phyloP scores from a whole-genome alignment of 2,113 vertebrate genomes.

The Colossoma macropomum region DNA sequence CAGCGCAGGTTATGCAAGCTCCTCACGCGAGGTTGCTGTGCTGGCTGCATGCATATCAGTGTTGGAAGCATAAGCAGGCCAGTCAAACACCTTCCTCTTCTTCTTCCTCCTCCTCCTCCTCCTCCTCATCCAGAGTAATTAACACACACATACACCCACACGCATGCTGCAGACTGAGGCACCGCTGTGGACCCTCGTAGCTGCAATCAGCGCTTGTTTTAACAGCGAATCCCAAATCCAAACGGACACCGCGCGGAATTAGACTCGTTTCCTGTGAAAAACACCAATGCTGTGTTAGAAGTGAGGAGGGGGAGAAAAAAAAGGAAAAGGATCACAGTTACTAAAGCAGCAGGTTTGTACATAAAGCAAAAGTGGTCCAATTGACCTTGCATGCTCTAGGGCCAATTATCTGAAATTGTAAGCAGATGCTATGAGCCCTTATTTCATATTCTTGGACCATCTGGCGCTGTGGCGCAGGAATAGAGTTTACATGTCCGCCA shows the following conservation, averaged over 20 bases:
- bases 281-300: conserved; percentile 50
- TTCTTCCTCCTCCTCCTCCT: conserved; percentile 7
- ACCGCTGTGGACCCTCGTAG: conserved; percentile 32
- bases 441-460: conserved; percentile 85
- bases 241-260: conserved; percentile 85
- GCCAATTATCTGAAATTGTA: conserved; percentile 95
- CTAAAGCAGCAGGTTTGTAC: conserved; percentile 85
- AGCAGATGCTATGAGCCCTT: conserved; percentile 89
- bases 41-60: not conserved
- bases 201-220: conserved; percentile 80
- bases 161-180: conserved; percentile 30
- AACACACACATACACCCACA: conserved; percentile 32
- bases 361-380: conserved; percentile 91
- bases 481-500: conserved; percentile 54
- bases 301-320: conserved; percentile 50
- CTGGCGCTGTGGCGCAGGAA: conserved; percentile 72
- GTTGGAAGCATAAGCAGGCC: conserved; percentile 8
- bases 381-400: conserved; percentile 92
- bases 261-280: conserved; percentile 87
- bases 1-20: not conserved
- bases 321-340: conserved; percentile 75
- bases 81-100: conserved; percentile 36
- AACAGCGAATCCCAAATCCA: conserved; percentile 82
- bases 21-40: not conserved
- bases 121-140: conserved; percentile 20